Base-by-base conservation (phyloP, 2,113 vertebrate genomes). In the Apistogramma diplotaenia region DNA sequence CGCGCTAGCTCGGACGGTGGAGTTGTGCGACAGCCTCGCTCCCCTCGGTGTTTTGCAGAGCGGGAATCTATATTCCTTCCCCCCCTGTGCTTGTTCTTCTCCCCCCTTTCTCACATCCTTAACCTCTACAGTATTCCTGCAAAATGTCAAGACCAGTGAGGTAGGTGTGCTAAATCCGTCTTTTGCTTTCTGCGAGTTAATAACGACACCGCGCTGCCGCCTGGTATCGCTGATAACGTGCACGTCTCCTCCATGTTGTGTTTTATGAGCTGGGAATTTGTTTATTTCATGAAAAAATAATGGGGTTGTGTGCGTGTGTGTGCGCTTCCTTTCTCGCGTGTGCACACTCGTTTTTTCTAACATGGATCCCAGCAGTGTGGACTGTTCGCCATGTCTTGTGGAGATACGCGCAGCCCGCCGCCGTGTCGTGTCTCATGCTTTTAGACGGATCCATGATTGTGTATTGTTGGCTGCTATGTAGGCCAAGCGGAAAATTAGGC, bases 121-220 rank as follows among this genome's bases (percentile, higher is more conserved):
- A 93, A 91, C 92, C 93, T 95, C 94, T 87, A 93, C 94, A 94
- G 94, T 93, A 91, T 95, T 95, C 93, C 93, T 93, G 92, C 94
- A 96, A 93, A 95, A 96, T 96, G 95, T 94, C 95, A 85, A 94
- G 95, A 95, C 95, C 95, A 90, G 94, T 96, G 91, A 95, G 95
- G 95, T 96, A 95, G 72, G 95, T 95, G 87, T 86, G 89, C 88
- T 91, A 85, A 86, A 87, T 88, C 76, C 62, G 90, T 94, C 87
- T 85, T 89, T 76, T 85, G 83, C 85, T 81, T 21, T 82, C 43
- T 56, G 55, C 54, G 4, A 25, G 33, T 81, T 84, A 78, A 87
- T 80, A 84, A 74, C 81, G 87, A 83, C 84, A 51, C 83, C 61
- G 83, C 58, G 89, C 90, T 86, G 61, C 37, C 37, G 55, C 80